Base-by-base conservation (phyloP, 2,888 invertebrate genomes). In the Thalpophila matura region DNA sequence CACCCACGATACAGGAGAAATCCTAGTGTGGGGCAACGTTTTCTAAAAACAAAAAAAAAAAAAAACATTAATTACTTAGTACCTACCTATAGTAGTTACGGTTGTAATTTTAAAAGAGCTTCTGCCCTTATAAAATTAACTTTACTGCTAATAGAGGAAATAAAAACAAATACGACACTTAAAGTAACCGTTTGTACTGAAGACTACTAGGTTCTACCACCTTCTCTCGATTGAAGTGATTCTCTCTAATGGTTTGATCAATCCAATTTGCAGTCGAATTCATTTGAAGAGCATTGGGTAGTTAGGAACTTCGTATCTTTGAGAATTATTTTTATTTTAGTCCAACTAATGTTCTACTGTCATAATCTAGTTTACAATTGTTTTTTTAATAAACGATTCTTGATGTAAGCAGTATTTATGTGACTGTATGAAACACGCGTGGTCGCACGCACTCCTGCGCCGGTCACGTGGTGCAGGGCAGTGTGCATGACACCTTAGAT, bases 181-280 rank as follows among this genome's bases (percentile, higher is more conserved):
- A 29, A 49, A 58, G 31, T 22, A 53, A 27, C 37, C 29, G 43
- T 71, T 71, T 38, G 1, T 6, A 38, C 3, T 59, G 31, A 50
- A 46, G 18, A 29, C 18, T 27, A 9, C 18, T 4, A 18, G 18
- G 18, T 37, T 51, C 40, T 63, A 63, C 26, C 40, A 65, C 59
- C 29, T 45, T 6, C 10, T 6, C 29, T 33, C 51, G 31, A 51
- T 72, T 38, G 40, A 12, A 54, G 29, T 54, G 14, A 56, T 58
- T 64, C 40, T 18, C 43, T 16, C 3, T 54, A 50, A 71, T 42
- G 16, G 35, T 26, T 29, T 45, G 71, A 69, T 64, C 38, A 53
- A 70, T 64, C 24, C 43, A 26, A 65, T 69, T 64, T 55, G 62
- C 65, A 35, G 35, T 16, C 10, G 22, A 12, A 49, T 63, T 47